phyloP scores from a whole-genome alignment of 2,113 vertebrate species.

The Rynchops niger region DNA sequence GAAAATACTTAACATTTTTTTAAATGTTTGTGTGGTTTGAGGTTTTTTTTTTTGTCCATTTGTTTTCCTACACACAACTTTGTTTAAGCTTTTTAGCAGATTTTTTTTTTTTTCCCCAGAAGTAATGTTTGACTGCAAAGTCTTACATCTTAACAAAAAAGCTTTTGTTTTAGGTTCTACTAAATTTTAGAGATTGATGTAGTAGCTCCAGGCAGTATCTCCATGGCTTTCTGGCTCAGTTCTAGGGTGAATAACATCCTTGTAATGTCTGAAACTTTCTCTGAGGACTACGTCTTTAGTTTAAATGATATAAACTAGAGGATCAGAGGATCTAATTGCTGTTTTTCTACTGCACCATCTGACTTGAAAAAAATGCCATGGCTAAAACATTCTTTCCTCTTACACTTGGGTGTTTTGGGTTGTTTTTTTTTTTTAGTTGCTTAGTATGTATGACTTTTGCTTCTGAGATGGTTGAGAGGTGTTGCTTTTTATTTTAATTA shows the following conservation, averaged over 20 bases:
- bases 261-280: neutral
- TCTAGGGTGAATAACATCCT: neutral
- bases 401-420: too few species aligned
- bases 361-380: neutral
- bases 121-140: neutral
- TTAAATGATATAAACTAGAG: neutral
- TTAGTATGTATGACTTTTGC: neutral
- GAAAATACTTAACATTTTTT: neutral
- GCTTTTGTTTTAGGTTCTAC: neutral
- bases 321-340: neutral
- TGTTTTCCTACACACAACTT: neutral
- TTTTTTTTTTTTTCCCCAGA: neutral
- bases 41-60: neutral
- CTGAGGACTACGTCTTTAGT: neutral
- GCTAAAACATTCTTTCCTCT: neutral
- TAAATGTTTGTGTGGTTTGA: neutral
- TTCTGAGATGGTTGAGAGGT: neutral
- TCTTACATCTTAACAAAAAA: neutral
- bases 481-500: neutral
- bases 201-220: neutral
- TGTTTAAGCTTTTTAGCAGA: neutral
- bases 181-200: neutral
- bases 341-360: neutral
- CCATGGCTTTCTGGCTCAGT: neutral
- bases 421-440: neutral